Conservation (phyloP, 2,888 invertebrate genomes). For the Omphaloscelis lunosa region DNA sequence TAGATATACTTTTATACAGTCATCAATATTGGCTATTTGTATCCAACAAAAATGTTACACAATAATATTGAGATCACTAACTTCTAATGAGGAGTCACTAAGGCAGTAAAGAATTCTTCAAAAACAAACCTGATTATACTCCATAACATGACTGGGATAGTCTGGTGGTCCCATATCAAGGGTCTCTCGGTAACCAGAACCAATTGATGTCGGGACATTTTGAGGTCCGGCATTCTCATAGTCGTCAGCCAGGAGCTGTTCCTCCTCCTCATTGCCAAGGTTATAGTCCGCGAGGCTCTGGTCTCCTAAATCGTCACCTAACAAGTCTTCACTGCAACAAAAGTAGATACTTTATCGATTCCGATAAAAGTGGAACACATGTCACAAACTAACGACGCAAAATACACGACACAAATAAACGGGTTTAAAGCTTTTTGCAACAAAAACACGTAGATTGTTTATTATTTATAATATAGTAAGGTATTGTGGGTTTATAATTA, state of each 20-base stretch:
- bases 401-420: conserved; percentile 21
- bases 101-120: not conserved
- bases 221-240: conserved; percentile 82
- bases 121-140: conserved; percentile 77
- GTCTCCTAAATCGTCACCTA: conserved; percentile 88
- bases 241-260: conserved; percentile 87
- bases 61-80: conserved; percentile 5
- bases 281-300: conserved; percentile 89
- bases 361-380: conserved; percentile 58
- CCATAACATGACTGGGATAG: conserved; percentile 76
- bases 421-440: conserved; percentile 5
- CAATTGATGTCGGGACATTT: conserved; percentile 82
- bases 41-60: conserved; percentile 3
- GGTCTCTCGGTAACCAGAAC: conserved; percentile 73
- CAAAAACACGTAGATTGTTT: not conserved
- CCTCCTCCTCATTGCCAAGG: conserved; percentile 89
- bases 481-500: not conserved
- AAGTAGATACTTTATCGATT: conserved; percentile 64
- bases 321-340: conserved; percentile 87
- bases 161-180: conserved; percentile 77
- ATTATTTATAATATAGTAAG: not conserved
- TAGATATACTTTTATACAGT: not conserved
- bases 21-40: no score
- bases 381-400: conserved; percentile 52
- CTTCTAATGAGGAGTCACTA: not conserved